Conservation (phyloP, 2,797 vertebrate genomes). For the Xenentodon cancila region DNA sequence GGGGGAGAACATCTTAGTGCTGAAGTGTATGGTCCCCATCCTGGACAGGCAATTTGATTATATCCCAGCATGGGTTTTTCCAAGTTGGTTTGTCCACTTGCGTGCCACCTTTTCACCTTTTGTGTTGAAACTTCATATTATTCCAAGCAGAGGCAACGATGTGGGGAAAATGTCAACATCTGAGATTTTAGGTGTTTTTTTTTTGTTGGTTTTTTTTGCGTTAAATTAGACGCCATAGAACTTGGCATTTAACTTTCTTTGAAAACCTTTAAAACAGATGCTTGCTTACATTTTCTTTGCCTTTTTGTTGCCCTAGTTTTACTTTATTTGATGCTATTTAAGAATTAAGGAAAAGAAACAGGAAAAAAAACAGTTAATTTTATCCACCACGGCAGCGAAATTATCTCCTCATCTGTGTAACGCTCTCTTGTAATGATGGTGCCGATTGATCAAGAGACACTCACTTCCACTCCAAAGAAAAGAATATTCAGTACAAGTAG, state of each 20-base stretch:
- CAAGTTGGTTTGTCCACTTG: slow-evolving; percentile 58
- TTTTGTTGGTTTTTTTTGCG: background rate
- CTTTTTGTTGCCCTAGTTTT: background rate
- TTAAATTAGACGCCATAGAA: background rate
- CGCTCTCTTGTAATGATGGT: background rate
- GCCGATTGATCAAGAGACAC: background rate
- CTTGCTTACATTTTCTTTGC: background rate
- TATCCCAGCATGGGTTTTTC: slow-evolving; percentile 46
- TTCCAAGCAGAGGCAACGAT: slow-evolving; percentile 34
- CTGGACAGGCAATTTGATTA: slow-evolving; percentile 51
- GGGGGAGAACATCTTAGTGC: slow-evolving; percentile 35
- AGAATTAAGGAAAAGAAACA: background rate
- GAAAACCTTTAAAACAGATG: no score
- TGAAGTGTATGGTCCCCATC: slow-evolving; percentile 48
- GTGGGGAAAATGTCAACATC: slow-evolving; percentile 2
- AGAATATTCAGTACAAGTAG: background rate
- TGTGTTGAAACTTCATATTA: slow-evolving; percentile 31
- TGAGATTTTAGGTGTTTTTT: background rate
- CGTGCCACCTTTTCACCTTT: slow-evolving; percentile 32
- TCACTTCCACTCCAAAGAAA: slow-evolving; percentile 15
- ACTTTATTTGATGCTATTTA: background rate
- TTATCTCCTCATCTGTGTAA: background rate
- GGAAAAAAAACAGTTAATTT: background rate
- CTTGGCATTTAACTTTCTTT: background rate
- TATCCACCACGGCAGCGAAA: background rate